These are phyloP conservation scores for Coluber constrictor DNA, from an alignment of 2,797 vertebrate genomes.

Conservation along the genomic window DNA sequence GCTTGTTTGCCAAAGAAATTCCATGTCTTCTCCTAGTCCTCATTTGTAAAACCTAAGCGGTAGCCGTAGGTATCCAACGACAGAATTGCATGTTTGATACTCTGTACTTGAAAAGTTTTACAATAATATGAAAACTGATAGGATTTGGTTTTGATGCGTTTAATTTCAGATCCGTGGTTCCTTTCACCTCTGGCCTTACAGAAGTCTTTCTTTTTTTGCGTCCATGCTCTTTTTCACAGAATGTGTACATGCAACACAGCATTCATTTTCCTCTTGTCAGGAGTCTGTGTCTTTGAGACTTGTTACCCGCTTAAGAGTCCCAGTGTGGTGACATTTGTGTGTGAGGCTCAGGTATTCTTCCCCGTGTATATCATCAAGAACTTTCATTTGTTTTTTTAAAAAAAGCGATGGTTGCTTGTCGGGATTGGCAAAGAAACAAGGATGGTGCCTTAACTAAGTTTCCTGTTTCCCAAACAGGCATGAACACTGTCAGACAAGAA, in stretches of 20 bases:
- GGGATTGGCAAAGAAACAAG: neutral
- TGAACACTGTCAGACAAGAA: neutral
- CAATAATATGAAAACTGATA: conserved; percentile 70
- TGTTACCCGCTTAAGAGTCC: conserved; percentile 29
- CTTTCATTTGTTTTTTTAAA: neutral
- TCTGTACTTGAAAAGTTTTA: conserved; percentile 65
- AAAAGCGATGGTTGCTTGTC: neutral
- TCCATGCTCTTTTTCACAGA: conserved; percentile 43
- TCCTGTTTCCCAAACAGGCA: neutral
- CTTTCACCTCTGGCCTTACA: conserved; percentile 86
- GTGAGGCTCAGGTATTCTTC: neutral
- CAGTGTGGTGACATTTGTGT: neutral
- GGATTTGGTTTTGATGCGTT: conserved; percentile 69
- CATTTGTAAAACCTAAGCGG: conserved; percentile 58
- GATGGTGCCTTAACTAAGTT: conserved; percentile 11
- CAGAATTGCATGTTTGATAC: conserved; percentile 72
- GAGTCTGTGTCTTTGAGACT: conserved; percentile 21
- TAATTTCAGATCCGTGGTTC: conserved; percentile 78
- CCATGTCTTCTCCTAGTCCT: conserved; percentile 58
- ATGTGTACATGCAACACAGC: conserved; percentile 47
- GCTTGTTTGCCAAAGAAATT: conserved; percentile 87
- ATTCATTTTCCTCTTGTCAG: conserved; percentile 49
- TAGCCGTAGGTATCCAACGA: conserved; percentile 56
- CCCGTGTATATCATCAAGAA: neutral
- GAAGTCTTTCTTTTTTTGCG: conserved; percentile 65